Evolutionary conservation across 1,140 invertebrate genomes (phyloP).

Genomic region (Psilanteris sp.): DNA sequence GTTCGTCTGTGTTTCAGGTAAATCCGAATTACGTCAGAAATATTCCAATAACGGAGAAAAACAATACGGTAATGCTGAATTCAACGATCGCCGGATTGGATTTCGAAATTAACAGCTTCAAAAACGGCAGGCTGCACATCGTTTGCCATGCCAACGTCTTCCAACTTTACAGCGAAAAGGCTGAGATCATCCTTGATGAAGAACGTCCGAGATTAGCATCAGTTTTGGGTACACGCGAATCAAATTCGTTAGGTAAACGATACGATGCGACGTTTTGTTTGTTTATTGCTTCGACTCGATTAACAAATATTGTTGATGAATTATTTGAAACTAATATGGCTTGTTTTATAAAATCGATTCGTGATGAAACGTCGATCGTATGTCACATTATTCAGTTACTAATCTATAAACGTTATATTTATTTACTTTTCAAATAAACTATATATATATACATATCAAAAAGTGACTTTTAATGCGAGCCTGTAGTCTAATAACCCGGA

Average conservation of each 20-base stretch:
- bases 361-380: too few relatives aligned
- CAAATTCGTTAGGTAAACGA: constrained; percentile 73
- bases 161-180: constrained; percentile 81
- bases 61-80: constrained; percentile 71
- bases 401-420: too few relatives aligned
- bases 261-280: too few relatives aligned
- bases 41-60: constrained; percentile 71
- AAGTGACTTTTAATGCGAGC: too few relatives aligned
- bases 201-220: constrained; percentile 84
- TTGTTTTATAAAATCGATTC: too few relatives aligned
- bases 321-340: too few relatives aligned
- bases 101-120: constrained; percentile 83
- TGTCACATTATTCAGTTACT: too few relatives aligned
- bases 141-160: constrained; percentile 83
- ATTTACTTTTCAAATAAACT: too few relatives aligned
- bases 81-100: constrained; percentile 75
- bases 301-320: too few relatives aligned
- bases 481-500: too few relatives aligned
- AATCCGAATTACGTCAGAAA: constrained; percentile 74
- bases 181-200: constrained; percentile 82
- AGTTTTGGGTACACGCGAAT: constrained; percentile 84
- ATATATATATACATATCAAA: too few relatives aligned
- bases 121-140: constrained; percentile 82
- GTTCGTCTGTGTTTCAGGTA: constrained; percentile 70
- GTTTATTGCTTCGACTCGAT: too few relatives aligned